Base-by-base conservation (phyloP, 2,113 vertebrate genomes). In the human (Homo sapiens) region DNA sequence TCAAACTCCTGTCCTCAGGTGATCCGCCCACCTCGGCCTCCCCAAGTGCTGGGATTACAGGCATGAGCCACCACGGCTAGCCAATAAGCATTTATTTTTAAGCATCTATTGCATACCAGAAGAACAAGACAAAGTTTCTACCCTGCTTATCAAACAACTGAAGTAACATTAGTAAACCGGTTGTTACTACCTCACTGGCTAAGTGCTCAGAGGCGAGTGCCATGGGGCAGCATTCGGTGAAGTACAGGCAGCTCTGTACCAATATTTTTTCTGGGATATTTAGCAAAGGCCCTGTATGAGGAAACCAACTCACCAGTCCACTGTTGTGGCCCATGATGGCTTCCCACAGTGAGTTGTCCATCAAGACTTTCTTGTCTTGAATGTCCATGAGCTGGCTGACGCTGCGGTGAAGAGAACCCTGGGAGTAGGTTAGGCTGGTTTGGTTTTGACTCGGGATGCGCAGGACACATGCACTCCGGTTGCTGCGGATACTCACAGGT, bases 311-410 rank as follows among this genome's bases (percentile, higher is more conserved):
- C 98, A 99, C 99, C 99, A 99, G 98, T 85, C 99, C 95, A 17
- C 98, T 98, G 48, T 99, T 99, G 5, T 99, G 99, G 76, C 99
- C 99, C 89, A 99, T 84, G 85, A 99, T 98, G 3, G 99, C 98
- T 84, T 99, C 99, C 99, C 99, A 99, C 25, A 99, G 98, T 1
- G 99, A 97, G 22, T 99, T 98, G 0, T 99, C 99, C 9, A 84
- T 83, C 80, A 99, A 90, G 27, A 99, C 99, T 96, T 99, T 99
- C 96, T 99, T 99, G 98, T 99, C 99, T 0, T 98, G 98, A n/a
- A 98, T 96, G 89, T 98, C 98, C 14, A 99, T 99, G 92, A 99
- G 99, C 97, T 99, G 99, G 97, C 99, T 99, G 97, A 99, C 98
- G 0, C 99, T 99, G 83, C 99, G 99, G 40, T 99, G 99, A 45